Evolutionary conservation across 1,140 invertebrate genomes (phyloP), one percentile per base, ranked within the genome.

Genomic region (Kradibia gibbosae): DNA sequence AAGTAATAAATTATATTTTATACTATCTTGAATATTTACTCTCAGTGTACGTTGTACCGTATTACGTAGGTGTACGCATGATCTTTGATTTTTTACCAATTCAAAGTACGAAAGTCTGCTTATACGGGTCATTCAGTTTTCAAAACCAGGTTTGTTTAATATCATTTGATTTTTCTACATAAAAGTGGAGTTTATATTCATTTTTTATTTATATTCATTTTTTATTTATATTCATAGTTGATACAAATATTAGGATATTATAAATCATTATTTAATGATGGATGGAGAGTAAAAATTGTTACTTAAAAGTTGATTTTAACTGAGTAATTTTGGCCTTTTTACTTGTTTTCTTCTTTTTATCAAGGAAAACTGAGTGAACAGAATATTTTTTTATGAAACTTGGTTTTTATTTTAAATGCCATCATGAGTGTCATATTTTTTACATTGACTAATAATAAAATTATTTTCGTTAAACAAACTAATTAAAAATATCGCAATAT

Each of bases 1-100:
- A 22, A 81, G 79, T 89, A 89, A 89, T 89, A 88, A 88, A 89
- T 89, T 87, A 87, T 88, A 85, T 89, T 88, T 28, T 42, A 88
- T 88, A 87, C 88, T 86, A 0, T 42, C 1, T 86, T 78, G 20
- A 31, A 20, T 42, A 53, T 73, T 50, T 53, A 50, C 71, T 11
- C 25, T 53, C 17, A 48, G 25, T 20, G 25, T 83, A 84, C 85
- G 83, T 87, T 88, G 84, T 83, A 87, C 84, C 86, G 85, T 87
- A 87, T 86, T 85, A 85, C 86, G 84, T 75, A 74, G 25, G 62
- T 50, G 48, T 45, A 13, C 28, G 3, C 45, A 50, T 5, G 42
- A 45, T 79, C 74, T 74, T n/a, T 77, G 79, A 78, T 76, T 81
- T 81, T 78, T 73, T 78, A 75, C 34, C 50, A 57, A 42, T 15